A percentile compares a stretch with the other conserved stretches of the same genome.
Conservation (phyloP, 2,888 invertebrate genomes). For the Drosophila kuntzei region DNA sequence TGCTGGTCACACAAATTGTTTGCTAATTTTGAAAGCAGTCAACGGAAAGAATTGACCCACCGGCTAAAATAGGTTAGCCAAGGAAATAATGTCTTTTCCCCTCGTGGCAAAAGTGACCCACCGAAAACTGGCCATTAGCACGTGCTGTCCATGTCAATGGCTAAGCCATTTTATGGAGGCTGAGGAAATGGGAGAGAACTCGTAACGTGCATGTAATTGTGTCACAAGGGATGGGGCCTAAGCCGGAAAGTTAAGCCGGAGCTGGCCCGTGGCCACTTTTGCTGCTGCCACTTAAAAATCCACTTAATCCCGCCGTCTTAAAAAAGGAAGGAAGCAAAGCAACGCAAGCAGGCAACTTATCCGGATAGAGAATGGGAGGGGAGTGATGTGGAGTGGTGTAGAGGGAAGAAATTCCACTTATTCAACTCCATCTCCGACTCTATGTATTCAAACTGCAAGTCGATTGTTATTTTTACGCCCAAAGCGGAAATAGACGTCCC, state of each 20-base stretch:
- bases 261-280: constrained; percentile 75
- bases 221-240: constrained; percentile 60
- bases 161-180: constrained; percentile 53
- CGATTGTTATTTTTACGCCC: constrained; percentile 80
- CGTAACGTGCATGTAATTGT: constrained; percentile 76
- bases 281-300: constrained; percentile 78
- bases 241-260: constrained; percentile 67
- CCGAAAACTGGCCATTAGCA: constrained; percentile 70
- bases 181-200: constrained; percentile 1
- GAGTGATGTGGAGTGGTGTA: not conserved
- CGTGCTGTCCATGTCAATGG: constrained; percentile 76
- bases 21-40: constrained; percentile 54
- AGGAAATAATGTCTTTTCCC: constrained; percentile 10
- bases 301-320: constrained; percentile 75
- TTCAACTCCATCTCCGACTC: constrained; percentile 14
- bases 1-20: constrained; percentile 44
- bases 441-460: constrained; percentile 79
- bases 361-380: not conserved
- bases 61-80: constrained; percentile 27
- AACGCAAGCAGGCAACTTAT: constrained; percentile 34
- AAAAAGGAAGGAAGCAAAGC: constrained; percentile 31
- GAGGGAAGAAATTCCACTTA: not conserved
- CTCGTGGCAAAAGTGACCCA: constrained; percentile 13
- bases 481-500: constrained; percentile 70
- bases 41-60: constrained; percentile 35